Conservation (phyloP, 2,113 vertebrate species). For the Pagrus major region DNA sequence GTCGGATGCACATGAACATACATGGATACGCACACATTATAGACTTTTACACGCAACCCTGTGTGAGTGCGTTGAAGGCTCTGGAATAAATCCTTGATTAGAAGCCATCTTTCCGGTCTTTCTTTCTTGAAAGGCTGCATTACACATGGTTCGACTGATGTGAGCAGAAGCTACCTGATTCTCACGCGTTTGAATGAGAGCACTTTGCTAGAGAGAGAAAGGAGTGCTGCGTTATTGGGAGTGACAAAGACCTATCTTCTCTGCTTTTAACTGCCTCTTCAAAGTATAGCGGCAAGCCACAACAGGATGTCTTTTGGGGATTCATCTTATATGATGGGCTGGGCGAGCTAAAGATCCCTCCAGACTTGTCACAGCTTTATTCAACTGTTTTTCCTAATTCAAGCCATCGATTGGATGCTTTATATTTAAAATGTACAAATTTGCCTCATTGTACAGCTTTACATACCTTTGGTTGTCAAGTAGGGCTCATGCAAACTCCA, state of each 20-base stretch:
- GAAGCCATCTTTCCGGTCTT: slow-evolving; percentile 29
- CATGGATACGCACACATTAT: background rate
- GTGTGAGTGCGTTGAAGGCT: slow-evolving; percentile 2
- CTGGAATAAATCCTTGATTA: slow-evolving; percentile 36
- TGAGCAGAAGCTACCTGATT: slow-evolving; percentile 46
- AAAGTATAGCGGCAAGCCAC: background rate
- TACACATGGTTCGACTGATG: slow-evolving; percentile 34
- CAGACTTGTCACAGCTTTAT: background rate
- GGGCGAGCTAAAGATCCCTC: background rate
- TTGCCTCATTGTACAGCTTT: background rate
- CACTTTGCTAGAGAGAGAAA: slow-evolving; percentile 5
- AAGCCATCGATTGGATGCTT: background rate
- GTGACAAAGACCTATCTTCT: slow-evolving; percentile 5
- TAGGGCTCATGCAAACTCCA: background rate
- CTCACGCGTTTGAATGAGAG: slow-evolving; percentile 12
- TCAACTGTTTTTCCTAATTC: background rate
- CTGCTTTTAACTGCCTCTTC: slow-evolving; percentile 27
- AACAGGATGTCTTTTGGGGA: slow-evolving; percentile 15
- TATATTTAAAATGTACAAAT: background rate
- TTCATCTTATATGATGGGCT: background rate
- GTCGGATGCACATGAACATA: slow-evolving; percentile 41
- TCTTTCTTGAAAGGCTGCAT: slow-evolving; percentile 44
- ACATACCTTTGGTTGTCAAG: background rate
- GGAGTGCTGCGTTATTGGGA: slow-evolving; percentile 11
- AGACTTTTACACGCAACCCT: slow-evolving; percentile 24